Percentiles rank a stretch among this genome's conserved stretches.
These are phyloP conservation scores for Drosophila tanythrix DNA, from an alignment of 2,888 invertebrate genomes.

Conservation along the genomic window DNA sequence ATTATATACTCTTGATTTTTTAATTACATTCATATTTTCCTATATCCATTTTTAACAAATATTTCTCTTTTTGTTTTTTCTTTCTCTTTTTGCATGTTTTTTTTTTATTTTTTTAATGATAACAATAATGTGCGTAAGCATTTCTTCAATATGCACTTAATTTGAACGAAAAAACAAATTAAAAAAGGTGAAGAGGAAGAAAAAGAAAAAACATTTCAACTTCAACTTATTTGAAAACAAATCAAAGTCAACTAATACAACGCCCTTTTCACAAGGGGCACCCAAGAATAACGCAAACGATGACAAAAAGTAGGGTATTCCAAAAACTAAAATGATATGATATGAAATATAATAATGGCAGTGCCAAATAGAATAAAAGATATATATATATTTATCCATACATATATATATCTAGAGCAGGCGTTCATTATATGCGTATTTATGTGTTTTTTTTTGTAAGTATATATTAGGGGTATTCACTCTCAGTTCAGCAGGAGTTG, in stretches of 20 bases:
- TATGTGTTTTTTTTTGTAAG: neutral
- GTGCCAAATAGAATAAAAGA: slow-evolving; percentile 49
- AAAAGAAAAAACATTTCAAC: slow-evolving; percentile 20
- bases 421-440: slow-evolving; percentile 10
- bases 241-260: slow-evolving; percentile 34
- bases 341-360: slow-evolving; percentile 40
- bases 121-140: slow-evolving; percentile 79
- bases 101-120: slow-evolving; percentile 53
- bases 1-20: slow-evolving; percentile 57
- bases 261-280: slow-evolving; percentile 51
- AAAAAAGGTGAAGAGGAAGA: slow-evolving; percentile 9
- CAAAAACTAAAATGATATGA: slow-evolving; percentile 34
- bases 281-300: slow-evolving; percentile 26
- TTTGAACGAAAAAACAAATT: slow-evolving; percentile 31
- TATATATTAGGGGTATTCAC: slow-evolving; percentile 12
- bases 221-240: slow-evolving; percentile 20
- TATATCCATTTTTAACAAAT: slow-evolving; percentile 66
- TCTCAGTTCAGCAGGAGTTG: neutral
- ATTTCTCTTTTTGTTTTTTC: slow-evolving; percentile 43
- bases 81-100: slow-evolving; percentile 29
- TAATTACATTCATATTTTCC: slow-evolving; percentile 42
- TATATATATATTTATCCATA: neutral
- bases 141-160: slow-evolving; percentile 43
- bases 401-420: slow-evolving; percentile 16
- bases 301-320: neutral